Base-by-base conservation (phyloP, 2,888 invertebrate genomes). In the Eilema sororculum region DNA sequence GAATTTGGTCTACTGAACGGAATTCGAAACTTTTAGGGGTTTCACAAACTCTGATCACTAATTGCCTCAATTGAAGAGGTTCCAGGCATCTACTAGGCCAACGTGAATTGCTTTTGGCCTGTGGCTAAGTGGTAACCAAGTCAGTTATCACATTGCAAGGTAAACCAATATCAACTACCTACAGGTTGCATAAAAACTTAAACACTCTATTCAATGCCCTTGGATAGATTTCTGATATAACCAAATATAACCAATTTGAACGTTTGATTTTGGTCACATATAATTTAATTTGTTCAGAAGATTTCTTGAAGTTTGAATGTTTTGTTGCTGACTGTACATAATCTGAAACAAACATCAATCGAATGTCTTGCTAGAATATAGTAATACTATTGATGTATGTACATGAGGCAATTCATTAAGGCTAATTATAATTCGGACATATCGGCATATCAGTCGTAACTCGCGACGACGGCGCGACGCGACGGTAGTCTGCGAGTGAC, bases 401-500 rank as follows among this genome's bases (percentile, higher is more conserved):
- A 65, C n/a, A 28, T 22, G 28, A 25, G 5, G 59, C 52, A 67
- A 71, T 67, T 59, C 60, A 67, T 67, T 65, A 68, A 46, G 46
- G 60, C 30, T 61, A 73, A 78, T 80, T 75, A 77, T 56, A 75
- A 64, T 70, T 28, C n/a, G 63, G 73, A 74, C 78, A 75, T 81
- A 81, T 84, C 68, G 77, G 77, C 81, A 79, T 78, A 82, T 85
- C 81, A 72, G 72, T 79, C 74, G 79, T 83, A 80, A 82, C 69
- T 81, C 76, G 76, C 69, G 65, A 68, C 69, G 65, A 68, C 60
- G 60, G 37, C 57, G 60, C 71, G 60, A 24, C 65, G 64, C 64
- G 68, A 25, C 73, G 57, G 71, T 68, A 71, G 73, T 78, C 88
- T 93, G 92, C 79, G 85, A 79, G 84, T 91, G 94, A 94, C 93